A percentile compares a stretch with the other conserved stretches of the same genome.
Conservation (phyloP, 2,888 invertebrate genomes). For the Linnaemya tessellans region DNA sequence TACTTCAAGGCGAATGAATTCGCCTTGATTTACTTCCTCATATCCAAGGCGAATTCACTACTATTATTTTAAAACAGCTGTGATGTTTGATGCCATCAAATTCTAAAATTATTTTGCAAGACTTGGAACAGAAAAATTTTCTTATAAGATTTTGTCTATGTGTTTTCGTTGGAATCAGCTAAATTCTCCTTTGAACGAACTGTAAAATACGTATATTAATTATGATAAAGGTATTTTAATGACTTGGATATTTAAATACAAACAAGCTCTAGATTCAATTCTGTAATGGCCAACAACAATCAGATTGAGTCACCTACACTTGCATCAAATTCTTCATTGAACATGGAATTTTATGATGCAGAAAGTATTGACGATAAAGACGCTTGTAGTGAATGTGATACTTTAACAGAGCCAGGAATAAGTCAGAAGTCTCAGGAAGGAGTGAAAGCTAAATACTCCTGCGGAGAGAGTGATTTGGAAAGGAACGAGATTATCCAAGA, state of each 20-base stretch:
- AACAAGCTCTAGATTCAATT: not conserved
- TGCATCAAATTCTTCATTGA: conserved; percentile 59
- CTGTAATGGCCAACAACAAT: conserved; percentile 72
- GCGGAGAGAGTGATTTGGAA: not conserved
- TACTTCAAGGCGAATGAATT: too few species aligned
- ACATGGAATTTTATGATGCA: conserved; percentile 80
- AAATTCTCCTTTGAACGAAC: not conserved
- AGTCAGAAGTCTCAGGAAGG: not conserved
- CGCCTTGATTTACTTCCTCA: too few species aligned
- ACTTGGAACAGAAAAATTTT: conserved; percentile 36
- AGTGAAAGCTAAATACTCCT: conserved; percentile 3
- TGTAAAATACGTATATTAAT: conserved; percentile 12
- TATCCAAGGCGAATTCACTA: too few species aligned
- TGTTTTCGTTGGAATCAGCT: not conserved
- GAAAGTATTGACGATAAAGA: conserved; percentile 76
- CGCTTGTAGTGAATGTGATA: conserved; percentile 46
- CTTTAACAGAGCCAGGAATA: conserved; percentile 16
- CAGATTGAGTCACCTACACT: conserved; percentile 76
- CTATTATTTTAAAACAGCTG: conserved; percentile 25
- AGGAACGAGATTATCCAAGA: not conserved
- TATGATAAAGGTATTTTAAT: not conserved
- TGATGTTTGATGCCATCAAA: not conserved
- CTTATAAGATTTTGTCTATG: not conserved
- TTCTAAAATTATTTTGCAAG: not conserved
- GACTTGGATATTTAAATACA: not conserved